Base-by-base conservation (phyloP, 2,113 vertebrate species). In the Labeo catla region DNA sequence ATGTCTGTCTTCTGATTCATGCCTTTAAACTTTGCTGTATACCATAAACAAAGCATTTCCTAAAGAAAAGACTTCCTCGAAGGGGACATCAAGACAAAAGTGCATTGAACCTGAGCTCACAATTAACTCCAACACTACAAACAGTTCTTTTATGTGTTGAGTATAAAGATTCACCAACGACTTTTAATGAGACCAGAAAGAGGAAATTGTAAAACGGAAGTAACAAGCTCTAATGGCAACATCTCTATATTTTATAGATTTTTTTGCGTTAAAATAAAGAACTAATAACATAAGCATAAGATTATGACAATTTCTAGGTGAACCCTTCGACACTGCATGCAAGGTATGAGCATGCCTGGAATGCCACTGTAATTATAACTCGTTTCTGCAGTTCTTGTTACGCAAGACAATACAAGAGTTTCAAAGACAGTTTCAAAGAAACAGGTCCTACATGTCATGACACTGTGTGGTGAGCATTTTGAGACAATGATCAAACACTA, bases 361-460 rank as follows among this genome's bases (percentile, higher is more conserved):
- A 79, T 79, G 34, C 19, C 4, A 77, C 34, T 28, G 11, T 59
- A 39, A 36, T 13, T 12, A 57, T 45, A 0, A 61, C 3, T 80
- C 23, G 21, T n/a, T 80, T 80, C 36, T 80, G 77, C 36, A 45
- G 39, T 80, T 78, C 54, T 61, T 79, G 77, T 79, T n/a, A 61
- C 45, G 54, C 54, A 80, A 45, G 36, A 80, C 36, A 80, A 80
- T 61, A 36, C 77, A 61, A 15, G 21, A 63, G 77, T 8, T 80
- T 45, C 54, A n/a, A 79, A 61, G 3, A 61, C 36, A 43, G 2
- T 61, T 80, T 36, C 39, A 49, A 47, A 65, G 12, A 81, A 81
- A 65, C 57, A 47, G 57, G 78, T 47, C 11, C 21, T 47, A 47
- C 21, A 16, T 45, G 77, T 21, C n/a, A 23, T 23, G 57, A 63